A percentile compares a stretch with the other conserved stretches of the same genome.
Evolutionary conservation across 1,140 invertebrate genomes (phyloP).

Genomic region (Pantala flavescens): DNA sequence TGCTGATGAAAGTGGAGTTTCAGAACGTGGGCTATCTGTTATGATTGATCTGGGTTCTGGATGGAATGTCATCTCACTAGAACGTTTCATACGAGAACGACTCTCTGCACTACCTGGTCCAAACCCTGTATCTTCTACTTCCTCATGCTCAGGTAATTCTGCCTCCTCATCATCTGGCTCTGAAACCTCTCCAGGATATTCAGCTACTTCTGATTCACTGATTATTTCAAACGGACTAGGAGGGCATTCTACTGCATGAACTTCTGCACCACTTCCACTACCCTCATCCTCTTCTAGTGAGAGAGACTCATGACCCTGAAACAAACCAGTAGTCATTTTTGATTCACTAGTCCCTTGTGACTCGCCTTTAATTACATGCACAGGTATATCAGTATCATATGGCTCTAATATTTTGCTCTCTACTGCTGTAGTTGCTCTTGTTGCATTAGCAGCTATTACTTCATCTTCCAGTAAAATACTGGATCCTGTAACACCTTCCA

Average conservation of each 20-base stretch:
- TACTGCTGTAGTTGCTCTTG: neutral
- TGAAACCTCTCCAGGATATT: conserved; percentile 26
- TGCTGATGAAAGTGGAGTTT: conserved; percentile 14
- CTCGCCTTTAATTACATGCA: conserved; percentile 32
- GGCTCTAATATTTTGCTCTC: conserved; percentile 36
- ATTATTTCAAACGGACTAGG: conserved; percentile 36
- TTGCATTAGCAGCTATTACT: conserved; percentile 26
- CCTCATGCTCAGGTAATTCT: conserved; percentile 5
- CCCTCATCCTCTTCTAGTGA: conserved; percentile 26
- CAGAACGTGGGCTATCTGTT: conserved; percentile 25
- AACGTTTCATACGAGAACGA: conserved; percentile 59
- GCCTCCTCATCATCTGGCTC: conserved; percentile 33
- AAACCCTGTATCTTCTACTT: neutral
- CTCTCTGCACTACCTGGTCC: conserved; percentile 22
- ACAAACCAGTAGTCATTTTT: conserved; percentile 26
- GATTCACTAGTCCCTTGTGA: conserved; percentile 21
- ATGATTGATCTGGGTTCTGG: conserved; percentile 45
- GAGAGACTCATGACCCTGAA: conserved; percentile 28
- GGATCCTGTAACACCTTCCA: conserved; percentile 27
- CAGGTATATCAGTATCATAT: conserved; percentile 41
- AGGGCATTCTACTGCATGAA: neutral
- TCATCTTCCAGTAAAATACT: conserved; percentile 30
- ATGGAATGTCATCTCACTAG: conserved; percentile 81
- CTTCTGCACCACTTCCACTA: conserved; percentile 8
- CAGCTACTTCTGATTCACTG: conserved; percentile 32